phyloP scores from a whole-genome alignment of 2,113 vertebrate genomes.

The Heterocephalus glaber region DNA sequence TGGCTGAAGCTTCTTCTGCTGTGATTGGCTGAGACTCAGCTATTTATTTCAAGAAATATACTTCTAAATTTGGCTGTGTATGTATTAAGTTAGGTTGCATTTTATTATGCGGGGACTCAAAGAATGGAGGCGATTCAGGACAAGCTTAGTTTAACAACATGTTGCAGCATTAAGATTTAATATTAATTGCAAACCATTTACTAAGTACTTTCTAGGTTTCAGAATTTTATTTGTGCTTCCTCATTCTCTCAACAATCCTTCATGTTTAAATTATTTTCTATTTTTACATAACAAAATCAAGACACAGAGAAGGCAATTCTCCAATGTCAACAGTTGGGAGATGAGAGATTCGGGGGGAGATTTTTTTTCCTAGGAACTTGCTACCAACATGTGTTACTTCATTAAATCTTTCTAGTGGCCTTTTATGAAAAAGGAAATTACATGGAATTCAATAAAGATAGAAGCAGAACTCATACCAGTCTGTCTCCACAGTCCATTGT shows the following conservation, averaged over 20 bases:
- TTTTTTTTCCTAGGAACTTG: neutral
- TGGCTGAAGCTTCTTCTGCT: neutral
- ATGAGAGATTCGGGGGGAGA: neutral
- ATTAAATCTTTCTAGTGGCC: neutral
- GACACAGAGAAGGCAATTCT: neutral
- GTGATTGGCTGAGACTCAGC: neutral
- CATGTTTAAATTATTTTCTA: neutral
- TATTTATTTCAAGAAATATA: neutral
- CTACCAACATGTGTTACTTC: neutral
- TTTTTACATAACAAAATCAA: conserved; percentile 2
- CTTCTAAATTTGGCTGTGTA: neutral
- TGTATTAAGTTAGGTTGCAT: neutral
- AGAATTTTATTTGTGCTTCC: neutral
- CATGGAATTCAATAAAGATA: neutral
- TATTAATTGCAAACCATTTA: conserved; percentile 19
- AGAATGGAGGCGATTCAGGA: neutral
- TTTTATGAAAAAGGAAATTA: neutral
- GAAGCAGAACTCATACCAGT: neutral
- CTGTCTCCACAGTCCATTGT: neutral
- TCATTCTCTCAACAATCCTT: neutral
- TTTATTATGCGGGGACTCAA: neutral
- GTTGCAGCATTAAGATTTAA: neutral
- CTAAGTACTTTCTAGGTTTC: neutral
- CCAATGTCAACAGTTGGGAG: neutral
- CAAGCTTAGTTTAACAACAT: neutral